A percentile compares a stretch with the other conserved stretches of the same genome.
Evolutionary conservation across 2,888 invertebrate genomes (phyloP).

Genomic region (Aethes cnicana): DNA sequence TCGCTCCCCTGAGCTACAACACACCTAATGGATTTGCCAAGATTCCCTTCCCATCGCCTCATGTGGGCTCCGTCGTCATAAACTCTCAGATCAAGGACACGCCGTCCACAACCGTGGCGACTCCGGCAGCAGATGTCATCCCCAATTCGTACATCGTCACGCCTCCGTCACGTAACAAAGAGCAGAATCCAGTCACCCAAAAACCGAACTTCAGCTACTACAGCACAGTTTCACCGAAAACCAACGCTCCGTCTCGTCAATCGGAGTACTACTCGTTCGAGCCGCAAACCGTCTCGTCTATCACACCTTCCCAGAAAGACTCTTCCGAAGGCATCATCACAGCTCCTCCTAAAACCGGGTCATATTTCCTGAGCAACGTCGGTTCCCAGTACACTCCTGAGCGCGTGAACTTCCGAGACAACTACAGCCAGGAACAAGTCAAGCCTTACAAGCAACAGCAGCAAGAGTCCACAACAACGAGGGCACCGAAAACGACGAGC

Average conservation of each 20-base stretch:
- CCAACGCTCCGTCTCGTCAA: conserved; percentile 51
- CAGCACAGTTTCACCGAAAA: conserved; percentile 65
- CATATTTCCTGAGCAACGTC: conserved; percentile 57
- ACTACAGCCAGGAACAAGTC: conserved; percentile 43
- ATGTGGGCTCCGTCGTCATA: conserved; percentile 92
- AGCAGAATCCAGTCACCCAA: conserved; percentile 62
- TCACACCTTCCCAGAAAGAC: conserved; percentile 50
- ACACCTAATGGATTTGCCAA: conserved; percentile 93
- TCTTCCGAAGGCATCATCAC: conserved; percentile 41
- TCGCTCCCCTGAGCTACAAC: conserved; percentile 91
- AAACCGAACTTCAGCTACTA: conserved; percentile 70
- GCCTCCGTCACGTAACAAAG: conserved; percentile 45
- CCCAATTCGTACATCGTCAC: conserved; percentile 51
- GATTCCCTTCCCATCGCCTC: conserved; percentile 92
- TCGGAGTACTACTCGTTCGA: conserved; percentile 71
- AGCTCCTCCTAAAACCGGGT: conserved; percentile 52
- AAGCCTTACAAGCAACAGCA: conserved; percentile 34
- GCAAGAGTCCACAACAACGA: conserved; percentile 51
- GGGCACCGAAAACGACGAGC: conserved; percentile 53
- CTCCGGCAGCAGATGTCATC: conserved; percentile 43
- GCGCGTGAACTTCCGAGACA: conserved; percentile 48
- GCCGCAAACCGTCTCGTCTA: conserved; percentile 65
- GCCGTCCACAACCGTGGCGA: conserved; percentile 39
- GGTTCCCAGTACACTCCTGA: conserved; percentile 54
- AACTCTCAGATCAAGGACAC: conserved; percentile 76